phyloP scores from a whole-genome alignment of 2,113 vertebrate genomes.

The Syngnathoides biaculeatus region DNA sequence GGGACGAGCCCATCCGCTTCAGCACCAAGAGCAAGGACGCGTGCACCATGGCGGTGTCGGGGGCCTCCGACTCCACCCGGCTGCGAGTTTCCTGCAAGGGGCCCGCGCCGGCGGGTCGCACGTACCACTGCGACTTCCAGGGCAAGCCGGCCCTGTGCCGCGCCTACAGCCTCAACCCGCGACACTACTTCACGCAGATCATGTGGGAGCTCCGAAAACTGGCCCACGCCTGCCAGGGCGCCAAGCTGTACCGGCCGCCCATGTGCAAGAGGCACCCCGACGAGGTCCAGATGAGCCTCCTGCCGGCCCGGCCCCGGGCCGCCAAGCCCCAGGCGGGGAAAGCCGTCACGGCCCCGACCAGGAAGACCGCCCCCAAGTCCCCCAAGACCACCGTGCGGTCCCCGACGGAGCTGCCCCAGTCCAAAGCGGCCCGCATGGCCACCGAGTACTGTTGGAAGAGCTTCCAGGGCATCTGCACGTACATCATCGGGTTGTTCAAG shows the following conservation, averaged over 20 bases:
- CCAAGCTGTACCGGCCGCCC: conserved; percentile 64
- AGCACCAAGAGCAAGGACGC: conserved; percentile 77
- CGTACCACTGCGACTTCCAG: conserved; percentile 82
- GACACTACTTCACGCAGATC: conserved; percentile 81
- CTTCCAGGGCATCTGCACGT: conserved; percentile 76
- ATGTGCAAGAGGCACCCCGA: conserved; percentile 77
- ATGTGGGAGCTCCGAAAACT: conserved; percentile 76
- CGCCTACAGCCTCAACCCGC: conserved; percentile 77
- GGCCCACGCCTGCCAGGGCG: conserved; percentile 74
- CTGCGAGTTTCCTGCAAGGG: conserved; percentile 78
- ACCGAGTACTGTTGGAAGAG: conserved; percentile 80
- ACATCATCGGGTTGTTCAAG: conserved; percentile 77
- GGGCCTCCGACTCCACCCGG: conserved; percentile 66
- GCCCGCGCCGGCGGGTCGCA: conserved; percentile 53
- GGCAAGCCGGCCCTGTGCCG: conserved; percentile 78
- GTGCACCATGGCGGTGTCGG: conserved; percentile 73
- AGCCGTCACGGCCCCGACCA: conserved; percentile 34
- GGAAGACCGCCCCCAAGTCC: conserved; percentile 52
- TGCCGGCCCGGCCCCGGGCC: conserved; percentile 66
- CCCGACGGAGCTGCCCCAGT: conserved; percentile 50
- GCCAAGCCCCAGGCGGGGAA: conserved; percentile 53
- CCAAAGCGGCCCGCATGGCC: conserved; percentile 71
- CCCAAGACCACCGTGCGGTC: conserved; percentile 55
- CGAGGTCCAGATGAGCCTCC: conserved; percentile 75
- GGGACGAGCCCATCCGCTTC: conserved; percentile 77